These are phyloP conservation scores for Toxonevra muliebris DNA, from an alignment of 2,888 invertebrate genomes.

Conservation along the genomic window DNA sequence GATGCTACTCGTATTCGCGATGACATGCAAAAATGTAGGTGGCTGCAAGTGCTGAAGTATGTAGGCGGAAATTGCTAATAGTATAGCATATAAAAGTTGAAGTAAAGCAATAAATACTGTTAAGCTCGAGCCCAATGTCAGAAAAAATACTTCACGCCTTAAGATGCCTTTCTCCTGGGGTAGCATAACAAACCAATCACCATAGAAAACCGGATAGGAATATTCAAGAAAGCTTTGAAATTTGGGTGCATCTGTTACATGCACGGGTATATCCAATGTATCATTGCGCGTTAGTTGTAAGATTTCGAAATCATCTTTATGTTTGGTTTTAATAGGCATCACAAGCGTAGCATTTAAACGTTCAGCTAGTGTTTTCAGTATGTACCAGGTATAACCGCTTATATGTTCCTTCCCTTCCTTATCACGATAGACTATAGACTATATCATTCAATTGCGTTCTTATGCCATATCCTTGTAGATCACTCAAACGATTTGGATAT, in stretches of 20 bases:
- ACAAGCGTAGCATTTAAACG: background rate
- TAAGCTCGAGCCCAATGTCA: background rate
- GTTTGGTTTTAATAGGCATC: background rate
- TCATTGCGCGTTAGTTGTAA: conserved; percentile 7
- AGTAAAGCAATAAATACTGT: background rate
- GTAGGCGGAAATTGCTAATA: background rate
- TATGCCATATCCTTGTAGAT: conserved; percentile 5
- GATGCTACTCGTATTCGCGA: background rate
- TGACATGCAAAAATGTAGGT: background rate
- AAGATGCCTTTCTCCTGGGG: background rate
- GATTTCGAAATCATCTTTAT: background rate
- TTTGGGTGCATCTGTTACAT: background rate
- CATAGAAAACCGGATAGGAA: conserved; percentile 10
- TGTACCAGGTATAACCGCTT: conserved; percentile 1
- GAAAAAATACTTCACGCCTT: background rate
- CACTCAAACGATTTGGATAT: conserved; percentile 13
- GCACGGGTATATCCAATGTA: conserved; percentile 9
- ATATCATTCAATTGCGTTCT: conserved; percentile 6
- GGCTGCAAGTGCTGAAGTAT: too few species aligned
- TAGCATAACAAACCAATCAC: conserved; percentile 7
- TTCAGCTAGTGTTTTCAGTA: conserved; percentile 14
- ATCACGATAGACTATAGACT: conserved; percentile 11
- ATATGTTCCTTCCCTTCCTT: background rate
- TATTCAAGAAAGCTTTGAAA: background rate
- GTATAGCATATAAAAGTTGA: background rate